Base-by-base conservation (phyloP, 2,888 invertebrate genomes). In the Fissipunctia ypsillon region DNA sequence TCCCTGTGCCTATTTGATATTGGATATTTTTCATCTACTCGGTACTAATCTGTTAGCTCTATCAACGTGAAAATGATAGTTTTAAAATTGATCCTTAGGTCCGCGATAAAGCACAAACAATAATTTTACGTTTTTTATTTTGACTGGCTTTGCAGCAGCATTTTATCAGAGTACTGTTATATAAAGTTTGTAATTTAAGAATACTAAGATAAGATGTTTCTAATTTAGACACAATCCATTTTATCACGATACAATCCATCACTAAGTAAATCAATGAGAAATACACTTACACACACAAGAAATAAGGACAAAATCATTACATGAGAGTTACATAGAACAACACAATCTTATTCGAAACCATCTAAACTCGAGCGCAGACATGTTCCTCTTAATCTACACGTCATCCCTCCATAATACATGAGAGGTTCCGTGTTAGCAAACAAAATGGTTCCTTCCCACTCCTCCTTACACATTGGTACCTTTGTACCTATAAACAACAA, bases 321-420 rank as follows among this genome's bases (percentile, higher is more conserved):
- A 22, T 43, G 16, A n/a, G 10, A 60, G 19, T 35, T n/a, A 61
- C 6, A 1, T 65, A 19, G 14, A 61, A 64, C 54, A 60, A 60
- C 50, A 48, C 3, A 28, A 59, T 22, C 16, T 28, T 56, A 31
- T 28, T 54, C 9, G 43, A 45, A 45, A 25, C 54, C 31, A 19
- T 25, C 28, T 22, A 35, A 50, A 59, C 50, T 38, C 35, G 5
- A 52, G 5, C n/a, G 43, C 43, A n/a, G n/a, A 6, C 6, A 28
- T 56, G 48, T 66, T 64, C 54, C 65, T 68, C 63, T 48, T 83
- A 79, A 83, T 77, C 67, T 66, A 54, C 63, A 48, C 69, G 64
- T 76, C 77, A 56, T 70, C 35, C 25, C 45, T 80, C 65, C 74
- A 82, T 84, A 85, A 82, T 82, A 80, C 80, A 84, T 78, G 84